These are phyloP conservation scores for Agrotis ipsilon DNA, from an alignment of 2,888 invertebrate genomes.

Conservation along the genomic window DNA sequence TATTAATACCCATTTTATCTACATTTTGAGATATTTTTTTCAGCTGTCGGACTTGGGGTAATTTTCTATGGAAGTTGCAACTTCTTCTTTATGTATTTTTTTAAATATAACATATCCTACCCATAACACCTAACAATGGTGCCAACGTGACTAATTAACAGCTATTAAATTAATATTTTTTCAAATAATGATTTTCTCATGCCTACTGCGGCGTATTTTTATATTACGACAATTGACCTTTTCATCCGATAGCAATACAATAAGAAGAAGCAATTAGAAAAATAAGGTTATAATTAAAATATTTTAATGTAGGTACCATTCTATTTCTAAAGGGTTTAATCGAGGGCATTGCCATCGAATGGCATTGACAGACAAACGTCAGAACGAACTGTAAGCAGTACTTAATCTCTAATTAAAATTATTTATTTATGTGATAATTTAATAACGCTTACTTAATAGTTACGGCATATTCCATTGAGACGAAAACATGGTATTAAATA, in stretches of 20 bases:
- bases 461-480: constrained; percentile 20
- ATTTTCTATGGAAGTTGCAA: too few relatives aligned
- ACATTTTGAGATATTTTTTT: too few relatives aligned
- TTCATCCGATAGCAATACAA: not conserved
- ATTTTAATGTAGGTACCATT: not conserved
- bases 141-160: not conserved
- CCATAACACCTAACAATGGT: not conserved
- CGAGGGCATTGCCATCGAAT: constrained; percentile 1
- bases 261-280: too few relatives aligned
- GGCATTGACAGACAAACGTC: constrained; percentile 9
- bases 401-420: constrained; percentile 8
- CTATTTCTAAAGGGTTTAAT: not conserved
- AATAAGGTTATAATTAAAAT: too few relatives aligned
- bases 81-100: too few relatives aligned
- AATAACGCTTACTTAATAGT: constrained; percentile 10
- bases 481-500: constrained; percentile 21
- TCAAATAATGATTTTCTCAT: not conserved
- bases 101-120: too few relatives aligned
- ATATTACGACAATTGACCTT: too few relatives aligned
- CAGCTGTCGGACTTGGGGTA: too few relatives aligned
- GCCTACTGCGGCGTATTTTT: too few relatives aligned
- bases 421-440: not conserved
- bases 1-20: too few relatives aligned
- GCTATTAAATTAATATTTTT: too few relatives aligned
- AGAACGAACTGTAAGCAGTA: not conserved